Evolutionary conservation across 2,888 invertebrate genomes (phyloP), one percentile per base, ranked within the genome.

Genomic region (Apocheima hispidaria): DNA sequence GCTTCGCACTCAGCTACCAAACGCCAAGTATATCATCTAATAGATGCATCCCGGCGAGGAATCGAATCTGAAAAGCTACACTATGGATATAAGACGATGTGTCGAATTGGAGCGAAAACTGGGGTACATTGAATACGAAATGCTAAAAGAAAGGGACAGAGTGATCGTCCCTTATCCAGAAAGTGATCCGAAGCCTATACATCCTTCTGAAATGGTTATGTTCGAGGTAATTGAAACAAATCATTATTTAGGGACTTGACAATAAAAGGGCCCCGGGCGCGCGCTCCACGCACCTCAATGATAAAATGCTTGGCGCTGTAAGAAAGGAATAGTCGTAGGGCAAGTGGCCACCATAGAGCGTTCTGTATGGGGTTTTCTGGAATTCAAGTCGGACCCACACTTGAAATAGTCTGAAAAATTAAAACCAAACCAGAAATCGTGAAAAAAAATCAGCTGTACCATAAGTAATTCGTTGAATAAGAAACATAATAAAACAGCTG

Each of bases 61-160:
- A 12, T 9, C 18, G 0, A 12, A 40, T n/a, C 7, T 9, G 1
- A 94, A 96, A 68, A 96, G 95, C 78, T 97, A 96, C 87, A 96
- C 97, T 2, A 94, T 95, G 65, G 97, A 98, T 82, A 95, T 98
- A 16, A 94, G 97, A 59, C 93, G 97, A 63, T 97, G 96, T 83
- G 96, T 96, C 70, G 97, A 97, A 81, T 96, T 98, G 96, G 97
- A 97, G 80, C 93, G 97, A 36, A 96, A 96, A 76, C 89, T 97
- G 23, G 87, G 95, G 4, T 97, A 95, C 77, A 94, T 98, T 79
- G 95, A 97, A 76, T 92, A 93, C 0, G 97, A 97, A 87, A 95
- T 98, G 75, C 92, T 88, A 63, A 96, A 96, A 79, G 96, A 97
- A 73, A 10, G 33, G 3, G 91, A 93, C 0, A 96, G n/a, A 28